Evolutionary conservation across 2,797 vertebrate species (phyloP).

Genomic region (Heterohyrax brucei): DNA sequence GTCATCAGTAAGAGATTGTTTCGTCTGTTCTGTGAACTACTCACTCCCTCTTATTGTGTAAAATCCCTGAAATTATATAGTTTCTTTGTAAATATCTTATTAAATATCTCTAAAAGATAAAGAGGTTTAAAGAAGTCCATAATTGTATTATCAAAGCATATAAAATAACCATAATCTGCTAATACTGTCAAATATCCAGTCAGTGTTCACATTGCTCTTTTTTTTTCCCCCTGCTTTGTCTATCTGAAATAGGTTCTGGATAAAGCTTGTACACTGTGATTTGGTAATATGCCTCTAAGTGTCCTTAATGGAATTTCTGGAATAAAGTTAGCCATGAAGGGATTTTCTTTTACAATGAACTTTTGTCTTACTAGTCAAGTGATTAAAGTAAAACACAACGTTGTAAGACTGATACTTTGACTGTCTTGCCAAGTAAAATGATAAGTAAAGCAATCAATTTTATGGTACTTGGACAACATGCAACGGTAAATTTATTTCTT

Average conservation of each 20-base stretch:
- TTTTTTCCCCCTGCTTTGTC: neutral
- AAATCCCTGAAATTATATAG: neutral
- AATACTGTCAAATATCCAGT: neutral
- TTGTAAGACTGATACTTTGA: slow-evolving; percentile 34
- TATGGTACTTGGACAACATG: neutral
- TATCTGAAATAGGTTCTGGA: slow-evolving; percentile 5
- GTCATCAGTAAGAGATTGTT: neutral
- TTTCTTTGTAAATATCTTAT: slow-evolving; percentile 51
- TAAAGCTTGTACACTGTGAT: neutral
- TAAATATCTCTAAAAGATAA: slow-evolving; percentile 1
- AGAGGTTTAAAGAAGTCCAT: neutral
- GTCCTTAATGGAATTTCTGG: slow-evolving; percentile 18
- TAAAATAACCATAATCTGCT: slow-evolving; percentile 12
- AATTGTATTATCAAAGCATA: neutral
- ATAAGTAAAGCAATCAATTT: slow-evolving; percentile 7
- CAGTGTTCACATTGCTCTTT: neutral
- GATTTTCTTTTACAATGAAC: neutral
- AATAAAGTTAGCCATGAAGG: neutral
- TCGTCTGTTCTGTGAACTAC: neutral
- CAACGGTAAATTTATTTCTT: slow-evolving; percentile 45
- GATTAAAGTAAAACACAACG: slow-evolving; percentile 13
- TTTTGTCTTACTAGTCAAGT: neutral
- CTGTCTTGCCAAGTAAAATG: slow-evolving; percentile 39
- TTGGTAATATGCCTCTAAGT: neutral
- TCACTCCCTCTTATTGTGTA: neutral